Evolutionary conservation across 2,797 vertebrate genomes (phyloP).

Genomic region (Mus minutoides): DNA sequence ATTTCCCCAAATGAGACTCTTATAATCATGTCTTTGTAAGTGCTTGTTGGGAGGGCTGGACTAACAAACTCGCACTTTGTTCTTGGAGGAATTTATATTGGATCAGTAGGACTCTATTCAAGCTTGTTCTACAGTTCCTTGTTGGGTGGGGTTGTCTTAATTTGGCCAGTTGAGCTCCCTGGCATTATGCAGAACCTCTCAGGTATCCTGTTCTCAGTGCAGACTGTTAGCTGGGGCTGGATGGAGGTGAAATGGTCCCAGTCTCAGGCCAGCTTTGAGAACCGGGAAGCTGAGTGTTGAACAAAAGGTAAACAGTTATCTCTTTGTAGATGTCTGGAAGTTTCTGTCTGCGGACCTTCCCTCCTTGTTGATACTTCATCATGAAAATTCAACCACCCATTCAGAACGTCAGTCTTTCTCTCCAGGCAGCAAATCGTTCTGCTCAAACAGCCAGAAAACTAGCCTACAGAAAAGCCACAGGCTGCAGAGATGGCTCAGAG

Average conservation of each 20-base stretch:
- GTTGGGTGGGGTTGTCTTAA: not conserved
- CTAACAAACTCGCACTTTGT: slow-evolving; percentile 32
- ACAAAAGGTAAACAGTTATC: not conserved
- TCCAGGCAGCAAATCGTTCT: not conserved
- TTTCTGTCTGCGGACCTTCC: not conserved
- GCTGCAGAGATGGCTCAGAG: not conserved
- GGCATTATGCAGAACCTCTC: not conserved
- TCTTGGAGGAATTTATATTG: slow-evolving; percentile 6
- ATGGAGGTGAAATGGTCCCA: not conserved
- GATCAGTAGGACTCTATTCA: not conserved
- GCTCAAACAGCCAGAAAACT: not conserved
- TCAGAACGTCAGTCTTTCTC: not conserved
- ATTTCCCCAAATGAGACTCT: slow-evolving; percentile 3
- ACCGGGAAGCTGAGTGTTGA: not conserved
- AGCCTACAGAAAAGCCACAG: not conserved
- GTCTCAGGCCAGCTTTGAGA: not conserved
- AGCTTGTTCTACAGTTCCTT: not conserved
- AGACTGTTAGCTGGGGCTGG: not conserved
- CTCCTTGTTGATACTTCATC: not conserved
- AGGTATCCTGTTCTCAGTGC: not conserved
- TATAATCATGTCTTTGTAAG: slow-evolving; percentile 17
- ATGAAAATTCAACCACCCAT: slow-evolving; percentile 36
- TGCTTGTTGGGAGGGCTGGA: not conserved
- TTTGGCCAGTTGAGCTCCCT: not conserved
- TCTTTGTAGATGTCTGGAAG: not conserved